Conservation (phyloP, 92 coral and sea anemone species). For the Paramuricea clavata region DNA sequence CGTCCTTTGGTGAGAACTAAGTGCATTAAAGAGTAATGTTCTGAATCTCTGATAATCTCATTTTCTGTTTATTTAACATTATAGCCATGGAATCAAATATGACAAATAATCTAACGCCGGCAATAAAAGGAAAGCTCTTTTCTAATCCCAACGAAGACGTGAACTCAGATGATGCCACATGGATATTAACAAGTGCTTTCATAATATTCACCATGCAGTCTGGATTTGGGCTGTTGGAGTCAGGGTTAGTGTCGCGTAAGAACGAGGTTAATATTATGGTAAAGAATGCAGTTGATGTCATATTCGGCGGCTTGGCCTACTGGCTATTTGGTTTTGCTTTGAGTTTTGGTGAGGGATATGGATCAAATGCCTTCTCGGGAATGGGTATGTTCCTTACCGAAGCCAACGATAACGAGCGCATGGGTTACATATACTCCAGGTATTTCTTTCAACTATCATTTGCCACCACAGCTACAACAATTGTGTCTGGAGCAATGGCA, state of each 20-base stretch:
- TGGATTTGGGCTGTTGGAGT: constrained; percentile 79
- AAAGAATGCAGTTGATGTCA: constrained; percentile 80
- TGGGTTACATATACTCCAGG: constrained; percentile 75
- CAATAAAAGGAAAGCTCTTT: not conserved
- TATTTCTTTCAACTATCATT: constrained; percentile 80
- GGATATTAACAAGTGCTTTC: constrained; percentile 81
- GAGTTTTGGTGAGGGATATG: constrained; percentile 73
- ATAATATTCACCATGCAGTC: constrained; percentile 81
- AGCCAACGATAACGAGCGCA: constrained; percentile 63
- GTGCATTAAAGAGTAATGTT: not conserved
- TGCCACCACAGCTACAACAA: constrained; percentile 79
- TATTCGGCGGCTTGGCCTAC: constrained; percentile 80
- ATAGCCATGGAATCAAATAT: not conserved
- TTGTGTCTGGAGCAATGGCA: constrained; percentile 81
- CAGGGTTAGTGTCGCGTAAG: constrained; percentile 76
- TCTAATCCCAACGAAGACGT: constrained; percentile 19
- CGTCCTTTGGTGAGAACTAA: not conserved
- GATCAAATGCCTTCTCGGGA: constrained; percentile 77
- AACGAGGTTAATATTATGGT: constrained; percentile 84
- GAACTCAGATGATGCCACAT: constrained; percentile 71
- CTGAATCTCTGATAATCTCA: not conserved
- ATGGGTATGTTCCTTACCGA: constrained; percentile 79
- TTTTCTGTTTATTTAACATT: not conserved
- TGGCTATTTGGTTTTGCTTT: constrained; percentile 82
- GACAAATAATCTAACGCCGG: not conserved